Percentiles rank a stretch among this genome's conserved stretches.
These are phyloP conservation scores for Astur gentilis DNA, from an alignment of 2,113 vertebrate genomes.

Conservation along the genomic window DNA sequence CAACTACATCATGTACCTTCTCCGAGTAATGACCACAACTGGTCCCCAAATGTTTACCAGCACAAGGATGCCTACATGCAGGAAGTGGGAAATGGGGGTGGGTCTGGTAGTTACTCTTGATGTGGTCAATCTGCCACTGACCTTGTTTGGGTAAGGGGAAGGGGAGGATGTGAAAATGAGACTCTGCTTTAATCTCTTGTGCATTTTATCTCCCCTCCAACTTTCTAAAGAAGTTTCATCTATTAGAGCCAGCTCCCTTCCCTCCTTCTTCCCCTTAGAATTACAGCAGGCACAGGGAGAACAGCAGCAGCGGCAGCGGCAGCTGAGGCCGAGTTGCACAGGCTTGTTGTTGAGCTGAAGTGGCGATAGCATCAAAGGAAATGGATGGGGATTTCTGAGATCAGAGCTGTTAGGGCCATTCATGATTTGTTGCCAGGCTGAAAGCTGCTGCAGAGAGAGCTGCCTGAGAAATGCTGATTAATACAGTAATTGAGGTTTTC, in stretches of 20 bases:
- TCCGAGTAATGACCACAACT: conserved; percentile 66
- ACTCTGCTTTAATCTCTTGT: conserved; percentile 68
- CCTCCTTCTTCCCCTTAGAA: neutral
- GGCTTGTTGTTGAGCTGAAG: conserved; percentile 55
- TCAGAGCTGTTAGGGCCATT: conserved; percentile 61
- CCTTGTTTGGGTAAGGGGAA: conserved; percentile 71
- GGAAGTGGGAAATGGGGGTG: conserved; percentile 77
- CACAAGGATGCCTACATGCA: conserved; percentile 78
- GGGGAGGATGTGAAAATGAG: conserved; percentile 76
- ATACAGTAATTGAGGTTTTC: conserved; percentile 70
- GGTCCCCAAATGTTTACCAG: conserved; percentile 77
- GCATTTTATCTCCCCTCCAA: conserved; percentile 66
- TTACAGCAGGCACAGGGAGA: neutral
- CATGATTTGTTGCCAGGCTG: conserved; percentile 56
- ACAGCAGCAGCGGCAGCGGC: neutral
- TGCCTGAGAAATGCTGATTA: conserved; percentile 74
- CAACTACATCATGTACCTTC: conserved; percentile 66
- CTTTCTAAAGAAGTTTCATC: conserved; percentile 57
- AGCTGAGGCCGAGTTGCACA: conserved; percentile 14
- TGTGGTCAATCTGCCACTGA: conserved; percentile 92
- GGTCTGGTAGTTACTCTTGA: conserved; percentile 82
- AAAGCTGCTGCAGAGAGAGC: conserved; percentile 45
- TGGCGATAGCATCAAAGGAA: conserved; percentile 68
- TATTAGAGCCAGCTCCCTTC: conserved; percentile 27
- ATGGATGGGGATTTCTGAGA: conserved; percentile 68